These are phyloP conservation scores for Diglossa brunneiventris DNA, from an alignment of 2,113 vertebrate genomes.

Conservation along the genomic window DNA sequence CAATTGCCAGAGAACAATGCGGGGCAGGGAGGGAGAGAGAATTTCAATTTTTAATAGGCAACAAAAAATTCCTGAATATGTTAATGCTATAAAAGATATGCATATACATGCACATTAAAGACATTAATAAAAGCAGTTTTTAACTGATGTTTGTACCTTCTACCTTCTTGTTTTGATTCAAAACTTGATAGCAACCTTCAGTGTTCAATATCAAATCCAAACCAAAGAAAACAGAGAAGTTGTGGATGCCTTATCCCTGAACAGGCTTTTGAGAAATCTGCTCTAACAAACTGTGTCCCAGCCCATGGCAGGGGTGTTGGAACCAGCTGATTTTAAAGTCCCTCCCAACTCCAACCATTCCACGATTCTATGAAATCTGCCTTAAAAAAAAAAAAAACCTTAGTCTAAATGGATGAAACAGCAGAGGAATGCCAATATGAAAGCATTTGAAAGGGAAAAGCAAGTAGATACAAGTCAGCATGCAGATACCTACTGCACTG, in stretches of 20 bases:
- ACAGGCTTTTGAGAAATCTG: background rate
- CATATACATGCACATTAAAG: background rate
- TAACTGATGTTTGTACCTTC: background rate
- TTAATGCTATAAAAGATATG: background rate
- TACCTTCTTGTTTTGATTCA: background rate
- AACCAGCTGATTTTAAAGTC: background rate
- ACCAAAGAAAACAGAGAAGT: background rate
- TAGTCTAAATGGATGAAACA: background rate
- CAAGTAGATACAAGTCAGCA: background rate
- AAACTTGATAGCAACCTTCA: background rate
- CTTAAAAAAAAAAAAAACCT: accelerated
- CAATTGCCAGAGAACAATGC: background rate
- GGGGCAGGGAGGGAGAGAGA: background rate
- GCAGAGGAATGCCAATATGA: background rate
- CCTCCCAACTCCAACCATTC: background rate
- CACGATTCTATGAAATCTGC: background rate
- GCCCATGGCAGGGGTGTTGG: accelerated
- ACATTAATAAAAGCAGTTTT: background rate
- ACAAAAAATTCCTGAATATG: background rate
- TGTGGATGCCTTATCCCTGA: background rate
- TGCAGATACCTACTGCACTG: background rate
- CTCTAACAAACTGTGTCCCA: background rate
- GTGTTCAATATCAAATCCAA: background rate
- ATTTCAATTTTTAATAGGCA: background rate
- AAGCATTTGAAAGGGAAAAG: background rate